A percentile compares a stretch with the other conserved stretches of the same genome.
phyloP scores from a whole-genome alignment of 1,140 invertebrate species.

The Episyrphus balteatus region DNA sequence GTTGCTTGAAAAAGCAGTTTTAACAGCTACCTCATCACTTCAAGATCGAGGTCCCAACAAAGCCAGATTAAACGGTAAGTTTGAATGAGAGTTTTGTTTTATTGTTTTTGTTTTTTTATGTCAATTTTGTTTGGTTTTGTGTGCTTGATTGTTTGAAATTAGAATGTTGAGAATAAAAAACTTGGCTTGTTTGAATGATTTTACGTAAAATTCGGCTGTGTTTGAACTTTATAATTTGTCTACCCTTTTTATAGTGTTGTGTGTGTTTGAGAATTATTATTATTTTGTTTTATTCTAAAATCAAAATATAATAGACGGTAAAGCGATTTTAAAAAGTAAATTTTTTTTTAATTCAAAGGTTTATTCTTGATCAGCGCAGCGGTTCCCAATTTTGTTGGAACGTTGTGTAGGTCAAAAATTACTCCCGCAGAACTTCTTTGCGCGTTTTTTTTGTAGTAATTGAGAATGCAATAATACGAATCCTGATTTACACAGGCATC shows the following conservation, averaged over 20 bases:
- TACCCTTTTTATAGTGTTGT: not conserved
- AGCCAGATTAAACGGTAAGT: slow-evolving; percentile 70
- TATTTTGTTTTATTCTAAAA: not conserved
- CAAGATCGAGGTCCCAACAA: slow-evolving; percentile 67
- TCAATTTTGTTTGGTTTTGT: not conserved
- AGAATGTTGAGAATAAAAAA: no score
- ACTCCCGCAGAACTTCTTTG: no score
- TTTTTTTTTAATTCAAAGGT: no score
- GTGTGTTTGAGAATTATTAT: not conserved
- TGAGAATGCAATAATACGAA: no score
- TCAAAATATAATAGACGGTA: no score
- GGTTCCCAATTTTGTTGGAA: no score
- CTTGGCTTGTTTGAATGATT: no score
- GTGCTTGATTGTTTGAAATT: not conserved
- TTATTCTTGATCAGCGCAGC: no score
- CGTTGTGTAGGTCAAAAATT: no score
- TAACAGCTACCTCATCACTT: slow-evolving; percentile 68
- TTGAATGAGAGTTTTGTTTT: not conserved
- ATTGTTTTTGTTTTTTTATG: not conserved
- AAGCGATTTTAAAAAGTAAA: no score
- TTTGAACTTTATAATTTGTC: not conserved
- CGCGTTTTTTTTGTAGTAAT: no score
- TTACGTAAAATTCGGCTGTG: not conserved
- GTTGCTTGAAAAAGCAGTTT: slow-evolving; percentile 55
- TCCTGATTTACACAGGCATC: no score